phyloP scores from a whole-genome alignment of 2,888 invertebrate species.

The Epinotia nisella region DNA sequence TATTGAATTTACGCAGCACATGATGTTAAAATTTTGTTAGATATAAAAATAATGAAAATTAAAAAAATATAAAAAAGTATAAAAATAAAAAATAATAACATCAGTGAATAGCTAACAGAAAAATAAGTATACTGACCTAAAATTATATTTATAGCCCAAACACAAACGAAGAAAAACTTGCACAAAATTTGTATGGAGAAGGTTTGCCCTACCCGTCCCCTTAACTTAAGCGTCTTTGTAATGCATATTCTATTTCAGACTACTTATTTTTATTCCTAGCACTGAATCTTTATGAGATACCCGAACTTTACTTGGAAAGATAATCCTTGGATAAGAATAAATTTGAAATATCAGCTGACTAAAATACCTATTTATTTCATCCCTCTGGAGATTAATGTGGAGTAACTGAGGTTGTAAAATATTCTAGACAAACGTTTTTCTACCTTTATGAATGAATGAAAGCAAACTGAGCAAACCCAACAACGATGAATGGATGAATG shows the following conservation, averaged over 20 bases:
- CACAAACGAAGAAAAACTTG: too few species aligned
- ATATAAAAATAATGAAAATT: too few species aligned
- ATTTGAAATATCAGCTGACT: conserved; percentile 54
- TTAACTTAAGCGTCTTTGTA: conserved; percentile 36
- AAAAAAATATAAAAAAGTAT: too few species aligned
- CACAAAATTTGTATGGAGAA: too few species aligned
- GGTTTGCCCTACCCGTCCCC: too few species aligned
- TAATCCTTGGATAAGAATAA: conserved; percentile 64
- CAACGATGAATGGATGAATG: neutral
- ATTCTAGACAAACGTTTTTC: neutral
- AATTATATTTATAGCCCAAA: too few species aligned
- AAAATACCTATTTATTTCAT: conserved; percentile 56
- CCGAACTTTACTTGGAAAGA: conserved; percentile 53
- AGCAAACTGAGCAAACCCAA: neutral
- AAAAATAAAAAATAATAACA: too few species aligned
- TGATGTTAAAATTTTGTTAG: too few species aligned
- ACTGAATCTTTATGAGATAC: conserved; percentile 58
- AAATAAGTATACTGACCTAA: too few species aligned
- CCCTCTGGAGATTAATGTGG: conserved; percentile 44
- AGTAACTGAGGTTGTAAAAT: conserved; percentile 12
- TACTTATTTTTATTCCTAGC: conserved; percentile 68
- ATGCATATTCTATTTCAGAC: conserved; percentile 47
- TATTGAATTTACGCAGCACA: too few species aligned
- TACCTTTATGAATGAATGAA: neutral
- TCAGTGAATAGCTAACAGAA: too few species aligned